Conservation (phyloP, 2,888 invertebrate species). For the Drosophila longiperda region DNA sequence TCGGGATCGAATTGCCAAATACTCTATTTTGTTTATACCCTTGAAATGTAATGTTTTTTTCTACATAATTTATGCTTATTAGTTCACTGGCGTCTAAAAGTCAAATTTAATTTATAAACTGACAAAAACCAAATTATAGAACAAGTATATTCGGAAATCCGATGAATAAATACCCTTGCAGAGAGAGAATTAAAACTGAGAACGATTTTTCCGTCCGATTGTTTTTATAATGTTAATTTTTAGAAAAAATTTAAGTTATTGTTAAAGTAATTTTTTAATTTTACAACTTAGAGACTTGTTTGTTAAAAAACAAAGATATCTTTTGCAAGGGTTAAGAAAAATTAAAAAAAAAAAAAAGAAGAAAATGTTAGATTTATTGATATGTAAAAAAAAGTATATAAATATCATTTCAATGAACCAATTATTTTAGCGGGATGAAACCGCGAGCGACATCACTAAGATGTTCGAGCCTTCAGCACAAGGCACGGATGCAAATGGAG, state of each 20-base stretch:
- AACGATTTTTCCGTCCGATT: conserved; percentile 3
- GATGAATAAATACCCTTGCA: conserved; percentile 25
- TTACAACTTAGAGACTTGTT: neutral
- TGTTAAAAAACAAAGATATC: neutral
- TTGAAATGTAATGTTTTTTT: conserved; percentile 28
- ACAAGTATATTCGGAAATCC: conserved; percentile 3
- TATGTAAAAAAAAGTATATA: conserved; percentile 18
- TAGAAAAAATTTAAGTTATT: neutral
- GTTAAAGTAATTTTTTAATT: neutral
- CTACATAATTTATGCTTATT: conserved; percentile 46
- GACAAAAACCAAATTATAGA: conserved; percentile 3
- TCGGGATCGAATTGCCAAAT: conserved; percentile 15
- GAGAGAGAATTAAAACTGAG: neutral
- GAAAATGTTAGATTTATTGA: conserved; percentile 43
- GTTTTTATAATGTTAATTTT: neutral
- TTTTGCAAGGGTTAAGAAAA: conserved; percentile 26
- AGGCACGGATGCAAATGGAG: conserved; percentile 64
- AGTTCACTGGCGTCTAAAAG: conserved; percentile 31
- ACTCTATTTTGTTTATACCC: conserved; percentile 30
- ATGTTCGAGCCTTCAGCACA: conserved; percentile 83
- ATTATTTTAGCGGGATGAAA: conserved; percentile 85
- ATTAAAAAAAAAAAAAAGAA: conserved; percentile 1
- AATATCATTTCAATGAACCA: conserved; percentile 53
- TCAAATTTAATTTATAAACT: conserved; percentile 20
- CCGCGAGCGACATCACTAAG: conserved; percentile 84